Conservation (phyloP, 2,888 invertebrate genomes). For the Eupithecia exiguata region DNA sequence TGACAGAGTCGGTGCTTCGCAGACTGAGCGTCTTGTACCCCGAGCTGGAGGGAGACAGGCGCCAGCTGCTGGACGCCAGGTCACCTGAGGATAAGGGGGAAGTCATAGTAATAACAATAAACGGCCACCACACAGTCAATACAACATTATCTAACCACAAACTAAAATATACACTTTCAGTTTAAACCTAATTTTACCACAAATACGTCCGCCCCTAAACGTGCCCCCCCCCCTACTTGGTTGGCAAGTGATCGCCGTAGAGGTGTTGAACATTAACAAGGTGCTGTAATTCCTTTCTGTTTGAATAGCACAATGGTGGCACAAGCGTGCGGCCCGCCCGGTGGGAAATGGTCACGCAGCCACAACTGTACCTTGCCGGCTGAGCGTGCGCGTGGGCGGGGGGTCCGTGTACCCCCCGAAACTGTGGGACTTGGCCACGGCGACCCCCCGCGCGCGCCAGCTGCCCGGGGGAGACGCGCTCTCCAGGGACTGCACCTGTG, state of each 20-base stretch:
- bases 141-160: neutral
- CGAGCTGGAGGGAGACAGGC: constrained; percentile 89
- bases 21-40: constrained; percentile 90
- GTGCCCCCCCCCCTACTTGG: too few relatives aligned
- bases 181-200: too few relatives aligned
- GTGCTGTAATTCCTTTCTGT: neutral
- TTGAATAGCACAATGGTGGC: too few relatives aligned
- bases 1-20: constrained; percentile 89
- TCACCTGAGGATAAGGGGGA: constrained; percentile 62
- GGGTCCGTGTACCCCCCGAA: constrained; percentile 92
- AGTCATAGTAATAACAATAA: too few relatives aligned
- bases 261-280: neutral
- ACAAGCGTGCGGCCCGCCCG: too few relatives aligned
- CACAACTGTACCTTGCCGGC: constrained; percentile 87
- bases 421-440: constrained; percentile 88
- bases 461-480: constrained; percentile 45
- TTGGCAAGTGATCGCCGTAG: too few relatives aligned
- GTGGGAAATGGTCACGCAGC: too few relatives aligned
- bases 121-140: too few relatives aligned
- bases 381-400: constrained; percentile 85
- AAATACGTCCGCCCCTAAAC: too few relatives aligned
- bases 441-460: constrained; percentile 59
- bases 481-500: constrained; percentile 85
- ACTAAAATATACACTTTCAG: neutral
- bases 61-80: constrained; percentile 82